Evolutionary conservation across 2,888 invertebrate species (phyloP).

Genomic region (Epistrophe grossulariae): DNA sequence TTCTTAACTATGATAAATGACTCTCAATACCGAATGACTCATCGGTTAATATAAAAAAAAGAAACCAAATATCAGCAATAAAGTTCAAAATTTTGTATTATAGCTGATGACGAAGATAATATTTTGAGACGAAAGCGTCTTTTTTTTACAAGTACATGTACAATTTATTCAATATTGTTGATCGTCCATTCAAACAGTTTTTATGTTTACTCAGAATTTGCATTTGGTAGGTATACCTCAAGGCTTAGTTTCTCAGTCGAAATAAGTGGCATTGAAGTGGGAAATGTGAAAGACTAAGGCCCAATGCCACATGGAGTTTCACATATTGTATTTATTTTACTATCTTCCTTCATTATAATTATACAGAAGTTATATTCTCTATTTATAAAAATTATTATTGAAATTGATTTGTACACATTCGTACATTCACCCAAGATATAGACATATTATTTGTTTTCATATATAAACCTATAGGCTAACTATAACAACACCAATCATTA

Average conservation of each 20-base stretch:
- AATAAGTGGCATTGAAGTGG: too few species aligned
- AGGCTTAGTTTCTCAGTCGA: too few species aligned
- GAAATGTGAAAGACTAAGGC: too few species aligned
- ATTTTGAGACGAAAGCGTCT: background rate
- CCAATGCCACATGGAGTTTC: too few species aligned
- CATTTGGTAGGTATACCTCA: too few species aligned
- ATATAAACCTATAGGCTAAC: background rate
- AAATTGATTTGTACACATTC: background rate
- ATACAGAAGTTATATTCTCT: too few species aligned
- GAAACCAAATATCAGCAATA: background rate
- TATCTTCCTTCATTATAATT: too few species aligned
- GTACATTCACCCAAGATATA: background rate
- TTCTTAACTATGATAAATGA: constrained; percentile 62
- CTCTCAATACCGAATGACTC: constrained; percentile 44
- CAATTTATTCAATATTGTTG: too few species aligned
- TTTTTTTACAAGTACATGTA: too few species aligned
- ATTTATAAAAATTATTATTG: background rate
- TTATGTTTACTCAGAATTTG: too few species aligned
- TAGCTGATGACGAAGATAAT: background rate
- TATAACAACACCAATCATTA: constrained; percentile 19
- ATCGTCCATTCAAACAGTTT: too few species aligned
- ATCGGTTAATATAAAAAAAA: constrained; percentile 22
- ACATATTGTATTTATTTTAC: too few species aligned
- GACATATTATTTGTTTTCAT: background rate
- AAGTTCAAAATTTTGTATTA: background rate